phyloP scores from a whole-genome alignment of 2,113 vertebrate genomes.

The Tachuris rubrigastra region DNA sequence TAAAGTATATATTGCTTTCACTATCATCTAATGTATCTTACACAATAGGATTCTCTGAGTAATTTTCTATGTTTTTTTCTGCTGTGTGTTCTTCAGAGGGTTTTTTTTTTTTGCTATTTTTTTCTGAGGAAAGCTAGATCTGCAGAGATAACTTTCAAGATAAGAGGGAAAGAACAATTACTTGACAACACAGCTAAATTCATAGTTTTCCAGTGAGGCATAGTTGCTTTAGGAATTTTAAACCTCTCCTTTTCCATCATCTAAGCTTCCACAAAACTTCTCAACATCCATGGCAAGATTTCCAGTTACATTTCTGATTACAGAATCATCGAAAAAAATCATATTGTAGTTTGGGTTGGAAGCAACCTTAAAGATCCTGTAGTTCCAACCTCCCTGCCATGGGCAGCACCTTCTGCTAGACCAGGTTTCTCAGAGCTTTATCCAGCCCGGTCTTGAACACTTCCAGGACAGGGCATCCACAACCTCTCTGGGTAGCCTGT shows the following conservation, averaged over 20 bases:
- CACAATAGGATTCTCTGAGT: neutral
- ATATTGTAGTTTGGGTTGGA: neutral
- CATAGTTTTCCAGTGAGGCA: neutral
- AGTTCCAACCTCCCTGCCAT: neutral
- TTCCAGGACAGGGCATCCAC: neutral
- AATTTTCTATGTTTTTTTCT: neutral
- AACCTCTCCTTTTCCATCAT: neutral
- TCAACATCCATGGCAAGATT: neutral
- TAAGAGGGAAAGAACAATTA: neutral
- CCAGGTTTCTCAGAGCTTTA: neutral
- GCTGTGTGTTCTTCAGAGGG: accelerated
- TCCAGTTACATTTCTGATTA: neutral
- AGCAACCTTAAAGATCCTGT: neutral
- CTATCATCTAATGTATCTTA: neutral
- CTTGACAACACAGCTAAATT: neutral
- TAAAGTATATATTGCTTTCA: neutral
- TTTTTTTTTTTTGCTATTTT: neutral
- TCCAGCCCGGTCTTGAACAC: neutral
- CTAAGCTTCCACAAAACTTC: neutral
- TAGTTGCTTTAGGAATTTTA: neutral
- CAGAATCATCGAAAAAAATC: neutral
- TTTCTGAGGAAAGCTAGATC: neutral
- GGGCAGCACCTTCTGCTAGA: neutral
- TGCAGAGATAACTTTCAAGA: neutral
- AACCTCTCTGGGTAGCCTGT: neutral